phyloP scores from a whole-genome alignment of 2,113 vertebrate species.

The Bubo scandiacus region DNA sequence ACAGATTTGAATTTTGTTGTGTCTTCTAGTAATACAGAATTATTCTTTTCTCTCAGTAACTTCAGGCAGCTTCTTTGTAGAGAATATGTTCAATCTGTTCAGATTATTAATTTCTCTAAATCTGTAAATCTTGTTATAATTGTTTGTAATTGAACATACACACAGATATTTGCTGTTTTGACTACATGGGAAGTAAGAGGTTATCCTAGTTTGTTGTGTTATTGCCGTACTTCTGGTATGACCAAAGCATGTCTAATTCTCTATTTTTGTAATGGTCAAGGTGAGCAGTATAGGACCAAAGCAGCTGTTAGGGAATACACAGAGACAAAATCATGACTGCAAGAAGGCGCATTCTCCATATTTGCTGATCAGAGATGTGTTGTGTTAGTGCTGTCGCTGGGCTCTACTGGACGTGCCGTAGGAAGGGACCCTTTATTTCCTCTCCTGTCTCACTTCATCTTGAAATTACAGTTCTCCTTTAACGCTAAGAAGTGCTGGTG shows the following conservation, averaged over 20 bases:
- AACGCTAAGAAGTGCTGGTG: not conserved
- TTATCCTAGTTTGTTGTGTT: not conserved
- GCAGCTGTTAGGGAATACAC: not conserved
- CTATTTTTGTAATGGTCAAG: not conserved
- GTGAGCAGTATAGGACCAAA: not conserved
- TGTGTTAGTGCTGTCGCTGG: not conserved
- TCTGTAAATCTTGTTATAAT: not conserved
- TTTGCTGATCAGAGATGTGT: not conserved
- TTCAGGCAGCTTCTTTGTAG: not conserved
- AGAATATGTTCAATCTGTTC: not conserved
- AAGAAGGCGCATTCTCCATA: accelerated
- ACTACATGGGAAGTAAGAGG: not conserved
- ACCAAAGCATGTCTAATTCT: not conserved
- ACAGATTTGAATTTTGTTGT: not conserved
- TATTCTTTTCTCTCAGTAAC: not conserved
- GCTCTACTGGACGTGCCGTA: not conserved
- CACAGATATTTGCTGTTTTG: not conserved
- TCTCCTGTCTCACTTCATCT: not conserved
- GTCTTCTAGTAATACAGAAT: not conserved
- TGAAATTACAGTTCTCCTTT: not conserved
- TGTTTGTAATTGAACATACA: not conserved
- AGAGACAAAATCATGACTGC: not conserved
- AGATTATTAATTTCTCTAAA: not conserved
- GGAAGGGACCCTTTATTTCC: not conserved
- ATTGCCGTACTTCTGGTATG: not conserved